Conservation (phyloP, 2,113 vertebrate genomes). For the Sinocyclocheilus maitianheensis region DNA sequence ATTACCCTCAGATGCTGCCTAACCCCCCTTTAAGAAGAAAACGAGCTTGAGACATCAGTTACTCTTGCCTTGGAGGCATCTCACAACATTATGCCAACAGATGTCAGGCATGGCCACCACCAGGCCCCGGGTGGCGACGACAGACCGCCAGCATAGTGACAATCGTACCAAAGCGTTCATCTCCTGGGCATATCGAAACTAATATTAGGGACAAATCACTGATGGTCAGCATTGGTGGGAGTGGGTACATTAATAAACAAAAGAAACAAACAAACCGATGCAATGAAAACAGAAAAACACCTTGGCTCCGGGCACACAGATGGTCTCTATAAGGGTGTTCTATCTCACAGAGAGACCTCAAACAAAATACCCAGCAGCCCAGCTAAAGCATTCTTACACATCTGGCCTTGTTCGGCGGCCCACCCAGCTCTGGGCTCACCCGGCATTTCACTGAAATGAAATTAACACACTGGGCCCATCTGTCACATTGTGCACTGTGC, state of each 20-base stretch:
- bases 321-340: slow-evolving; percentile 46
- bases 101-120: slow-evolving; percentile 60
- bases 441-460: slow-evolving; percentile 47
- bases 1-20: slow-evolving; percentile 61
- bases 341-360: slow-evolving; percentile 48
- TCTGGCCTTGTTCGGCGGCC: slow-evolving; percentile 53
- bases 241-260: slow-evolving; percentile 32
- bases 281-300: slow-evolving; percentile 41
- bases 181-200: slow-evolving; percentile 28
- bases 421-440: slow-evolving; percentile 39
- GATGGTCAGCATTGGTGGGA: slow-evolving; percentile 33
- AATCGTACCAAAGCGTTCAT: slow-evolving; percentile 46
- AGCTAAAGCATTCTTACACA: slow-evolving; percentile 53
- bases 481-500: slow-evolving; percentile 45
- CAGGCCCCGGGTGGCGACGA: slow-evolving; percentile 37
- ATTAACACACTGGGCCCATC: slow-evolving; percentile 58
- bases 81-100: slow-evolving; percentile 64
- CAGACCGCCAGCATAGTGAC: slow-evolving; percentile 37
- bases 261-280: slow-evolving; percentile 45
- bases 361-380: slow-evolving; percentile 40
- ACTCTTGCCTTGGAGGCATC: slow-evolving; percentile 58
- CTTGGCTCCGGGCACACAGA: slow-evolving; percentile 47
- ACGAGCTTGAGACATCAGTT: slow-evolving; percentile 59
- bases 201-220: slow-evolving; percentile 39
- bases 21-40: slow-evolving; percentile 49